Conservation (phyloP, 1,140 invertebrate genomes). For the Asbolus verrucosus region DNA sequence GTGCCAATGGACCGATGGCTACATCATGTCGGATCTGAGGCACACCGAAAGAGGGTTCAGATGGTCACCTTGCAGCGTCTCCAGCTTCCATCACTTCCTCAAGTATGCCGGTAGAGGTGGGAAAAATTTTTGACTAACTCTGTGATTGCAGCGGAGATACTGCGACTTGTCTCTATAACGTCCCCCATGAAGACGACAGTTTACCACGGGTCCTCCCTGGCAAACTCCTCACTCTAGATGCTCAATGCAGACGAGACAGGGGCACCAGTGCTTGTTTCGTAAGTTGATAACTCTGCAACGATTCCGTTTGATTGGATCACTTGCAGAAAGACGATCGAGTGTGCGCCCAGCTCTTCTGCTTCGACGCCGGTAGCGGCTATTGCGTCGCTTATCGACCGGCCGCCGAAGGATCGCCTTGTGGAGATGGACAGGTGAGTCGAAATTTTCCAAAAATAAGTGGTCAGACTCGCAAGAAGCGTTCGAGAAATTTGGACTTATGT, state of each 20-base stretch:
- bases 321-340: conserved; percentile 89
- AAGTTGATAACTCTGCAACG: conserved; percentile 64
- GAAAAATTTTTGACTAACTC: conserved; percentile 48
- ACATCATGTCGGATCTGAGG: conserved; percentile 94
- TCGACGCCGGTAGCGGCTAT: conserved; percentile 93
- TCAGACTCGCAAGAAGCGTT: too few species aligned
- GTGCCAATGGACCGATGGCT: conserved; percentile 95
- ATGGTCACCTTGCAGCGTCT: conserved; percentile 94
- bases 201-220: conserved; percentile 90
- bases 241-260: conserved; percentile 92
- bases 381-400: conserved; percentile 95
- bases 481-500: too few species aligned
- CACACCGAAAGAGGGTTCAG: conserved; percentile 95
- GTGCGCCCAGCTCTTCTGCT: conserved; percentile 95
- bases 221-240: conserved; percentile 88
- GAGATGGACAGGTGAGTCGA: conserved; percentile 86
- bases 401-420: conserved; percentile 93
- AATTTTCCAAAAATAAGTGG: too few species aligned
- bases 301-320: neutral
- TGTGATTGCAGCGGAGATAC: conserved; percentile 84
- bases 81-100: conserved; percentile 95
- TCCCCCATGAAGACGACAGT: conserved; percentile 92
- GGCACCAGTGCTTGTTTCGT: conserved; percentile 92
- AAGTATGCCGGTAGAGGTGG: conserved; percentile 74
- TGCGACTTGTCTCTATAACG: conserved; percentile 93